Evolutionary conservation across 2,888 invertebrate genomes (phyloP).

Genomic region (Hemicrepidius hirtus): DNA sequence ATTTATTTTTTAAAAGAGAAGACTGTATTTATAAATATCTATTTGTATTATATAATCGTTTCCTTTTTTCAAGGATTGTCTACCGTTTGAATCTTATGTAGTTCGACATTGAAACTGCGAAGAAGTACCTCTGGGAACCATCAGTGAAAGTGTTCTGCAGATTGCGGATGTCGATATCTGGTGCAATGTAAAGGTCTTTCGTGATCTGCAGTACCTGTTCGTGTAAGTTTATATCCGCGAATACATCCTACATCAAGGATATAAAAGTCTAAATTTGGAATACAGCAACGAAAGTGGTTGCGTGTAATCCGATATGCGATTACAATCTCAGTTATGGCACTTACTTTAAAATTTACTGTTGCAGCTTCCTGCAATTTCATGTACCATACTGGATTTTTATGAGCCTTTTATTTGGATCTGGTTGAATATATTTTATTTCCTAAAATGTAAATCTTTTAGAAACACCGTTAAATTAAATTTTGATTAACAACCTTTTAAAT

Average conservation of each 20-base stretch:
- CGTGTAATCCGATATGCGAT: conserved; percentile 25
- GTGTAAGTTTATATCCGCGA: conserved; percentile 35
- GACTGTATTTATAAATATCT: background rate
- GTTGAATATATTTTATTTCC: background rate
- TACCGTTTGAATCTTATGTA: background rate
- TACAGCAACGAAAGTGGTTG: conserved; percentile 36
- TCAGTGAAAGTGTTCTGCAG: conserved; percentile 38
- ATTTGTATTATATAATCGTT: conserved; percentile 22
- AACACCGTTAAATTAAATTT: too few species aligned
- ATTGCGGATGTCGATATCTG: conserved; percentile 54
- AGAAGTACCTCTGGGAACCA: conserved; percentile 27
- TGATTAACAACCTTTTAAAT: too few species aligned
- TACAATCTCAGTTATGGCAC: conserved; percentile 28
- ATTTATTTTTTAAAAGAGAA: background rate
- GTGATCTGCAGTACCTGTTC: conserved; percentile 45
- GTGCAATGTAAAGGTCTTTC: conserved; percentile 57
- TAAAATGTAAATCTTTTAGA: background rate
- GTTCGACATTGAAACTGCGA: conserved; percentile 36
- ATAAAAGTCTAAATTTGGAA: conserved; percentile 45
- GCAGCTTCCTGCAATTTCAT: conserved; percentile 7
- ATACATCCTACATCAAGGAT: conserved; percentile 40
- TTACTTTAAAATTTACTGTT: conserved; percentile 23
- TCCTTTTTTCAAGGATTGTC: conserved; percentile 24
- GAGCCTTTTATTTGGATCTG: background rate
- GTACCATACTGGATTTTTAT: background rate